phyloP scores from a whole-genome alignment of 2,113 vertebrate species.

The Origma solitaria region DNA sequence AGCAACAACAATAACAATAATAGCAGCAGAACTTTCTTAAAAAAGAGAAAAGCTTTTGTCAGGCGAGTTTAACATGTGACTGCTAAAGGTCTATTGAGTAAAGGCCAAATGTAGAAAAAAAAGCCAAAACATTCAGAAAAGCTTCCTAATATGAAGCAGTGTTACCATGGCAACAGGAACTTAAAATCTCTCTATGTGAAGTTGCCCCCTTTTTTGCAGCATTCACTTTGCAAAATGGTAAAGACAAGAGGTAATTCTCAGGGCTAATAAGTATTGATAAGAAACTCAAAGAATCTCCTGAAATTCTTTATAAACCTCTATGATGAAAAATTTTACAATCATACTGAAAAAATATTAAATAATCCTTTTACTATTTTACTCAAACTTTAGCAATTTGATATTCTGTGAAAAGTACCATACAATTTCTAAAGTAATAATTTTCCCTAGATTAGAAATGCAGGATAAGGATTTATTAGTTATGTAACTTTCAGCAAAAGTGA shows the following conservation, averaged over 20 bases:
- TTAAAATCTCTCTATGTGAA: conserved; percentile 12
- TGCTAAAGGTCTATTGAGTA: conserved; percentile 30
- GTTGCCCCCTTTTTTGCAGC: not conserved
- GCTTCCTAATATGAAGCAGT: conserved; percentile 20
- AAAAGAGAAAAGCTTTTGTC: not conserved
- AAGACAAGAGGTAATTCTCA: not conserved
- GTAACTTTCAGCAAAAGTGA: not conserved
- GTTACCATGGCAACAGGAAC: conserved; percentile 56
- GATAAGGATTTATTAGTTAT: not conserved
- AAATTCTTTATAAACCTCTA: not conserved
- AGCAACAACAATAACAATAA: not conserved
- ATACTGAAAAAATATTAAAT: not conserved
- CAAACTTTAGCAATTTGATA: not conserved
- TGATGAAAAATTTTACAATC: conserved; percentile 14
- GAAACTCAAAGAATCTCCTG: not conserved
- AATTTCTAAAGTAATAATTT: not conserved
- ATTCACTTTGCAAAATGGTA: not conserved
- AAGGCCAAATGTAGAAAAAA: conserved; percentile 33
- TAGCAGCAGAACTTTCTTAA: not conserved
- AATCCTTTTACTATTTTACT: not conserved
- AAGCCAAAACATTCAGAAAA: conserved; percentile 62
- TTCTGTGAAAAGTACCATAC: not conserved
- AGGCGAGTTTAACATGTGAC: conserved; percentile 40
- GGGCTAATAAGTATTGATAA: not conserved
- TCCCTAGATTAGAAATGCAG: not conserved